Evolutionary conservation across 2,888 invertebrate species (phyloP), one percentile per base, ranked within the genome.

Genomic region (Lasioglossum pauxillum): DNA sequence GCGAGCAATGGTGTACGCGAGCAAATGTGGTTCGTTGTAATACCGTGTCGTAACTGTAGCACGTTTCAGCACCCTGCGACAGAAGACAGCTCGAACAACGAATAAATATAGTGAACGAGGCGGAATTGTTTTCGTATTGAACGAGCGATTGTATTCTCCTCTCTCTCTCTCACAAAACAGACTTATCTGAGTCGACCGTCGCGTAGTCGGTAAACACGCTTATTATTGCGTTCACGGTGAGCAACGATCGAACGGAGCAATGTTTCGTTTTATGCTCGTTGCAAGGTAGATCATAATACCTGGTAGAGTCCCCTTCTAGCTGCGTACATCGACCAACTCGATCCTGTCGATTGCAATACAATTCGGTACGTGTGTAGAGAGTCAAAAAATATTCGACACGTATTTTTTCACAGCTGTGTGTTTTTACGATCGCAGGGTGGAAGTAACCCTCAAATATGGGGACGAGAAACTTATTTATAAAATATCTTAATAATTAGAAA

Each of bases 201-300:
- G 49, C 71, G 5, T n/a, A 27, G 71, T 71, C 53, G 38, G 71
- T 72, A 78, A 78, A 72, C 71, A 78, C 49, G 41, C 78, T 78
- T 78, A 71, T 71, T 78, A 53, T 78, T 78, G 69, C 77, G n/a
- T 78, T 41, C 49, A 71, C 71, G 53, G 23, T 71, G 78, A 78
- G 27, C 78, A 38, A 41, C 78, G 71, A 41, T 78, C 53, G 71
- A 53, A 41, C 27, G 19, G 12, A 53, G 27, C n/a, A 27, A 41
- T 49, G 71, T 72, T 78, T 57, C 53, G 38, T 41, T 27, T 27
- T 19, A 53, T 38, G 14, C 14, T 41, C 16, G 49, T 27, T 38
- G 23, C 38, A 12, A 27, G 71, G n/a, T 67, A 19, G 67, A 67
- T 67, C 60, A 44, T 77, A 77, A 77, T 67, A 44, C 23, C 46